Percentiles rank a stretch among this genome's conserved stretches.
Evolutionary conservation across 1,140 invertebrate species (phyloP).

Genomic region (Frieseomelitta varia): DNA sequence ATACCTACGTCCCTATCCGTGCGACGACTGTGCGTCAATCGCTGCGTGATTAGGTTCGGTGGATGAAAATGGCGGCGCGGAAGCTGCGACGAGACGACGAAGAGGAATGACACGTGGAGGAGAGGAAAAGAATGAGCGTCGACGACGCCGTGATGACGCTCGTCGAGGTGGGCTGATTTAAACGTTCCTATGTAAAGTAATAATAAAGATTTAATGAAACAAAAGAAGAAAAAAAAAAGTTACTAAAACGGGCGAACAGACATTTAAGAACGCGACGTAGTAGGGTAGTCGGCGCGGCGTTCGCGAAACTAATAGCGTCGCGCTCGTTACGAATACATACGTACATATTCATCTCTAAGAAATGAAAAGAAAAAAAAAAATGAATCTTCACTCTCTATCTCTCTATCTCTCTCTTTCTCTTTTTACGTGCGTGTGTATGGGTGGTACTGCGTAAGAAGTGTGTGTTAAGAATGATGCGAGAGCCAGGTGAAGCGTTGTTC

Average conservation of each 20-base stretch:
- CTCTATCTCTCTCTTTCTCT: constrained; percentile 65
- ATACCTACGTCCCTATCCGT: not conserved
- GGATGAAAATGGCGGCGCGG: not conserved
- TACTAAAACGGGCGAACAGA: constrained; percentile 67
- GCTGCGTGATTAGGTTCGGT: not conserved
- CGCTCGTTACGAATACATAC: constrained; percentile 74
- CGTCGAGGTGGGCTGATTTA: constrained; percentile 77
- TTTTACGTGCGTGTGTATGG: constrained; percentile 61
- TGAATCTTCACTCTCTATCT: constrained; percentile 62
- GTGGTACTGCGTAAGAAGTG: constrained; percentile 34
- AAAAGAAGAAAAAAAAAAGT: constrained; percentile 58
- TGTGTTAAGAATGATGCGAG: constrained; percentile 9
- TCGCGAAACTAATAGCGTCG: constrained; percentile 54
- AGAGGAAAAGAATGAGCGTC: constrained; percentile 33
- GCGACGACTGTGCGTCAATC: not conserved
- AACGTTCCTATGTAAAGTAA: constrained; percentile 83
- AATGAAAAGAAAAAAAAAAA: constrained; percentile 1
- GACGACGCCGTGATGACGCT: constrained; percentile 55
- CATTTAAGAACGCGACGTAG: constrained; percentile 52
- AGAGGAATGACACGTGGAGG: not conserved
- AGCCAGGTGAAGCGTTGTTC: not conserved
- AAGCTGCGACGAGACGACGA: not conserved
- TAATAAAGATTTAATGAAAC: constrained; percentile 76
- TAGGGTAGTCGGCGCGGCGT: constrained; percentile 63
- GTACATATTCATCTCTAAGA: constrained; percentile 70